Evolutionary conservation across 2,113 vertebrate species (phyloP).

Genomic region (Pachycephala philippinensis): DNA sequence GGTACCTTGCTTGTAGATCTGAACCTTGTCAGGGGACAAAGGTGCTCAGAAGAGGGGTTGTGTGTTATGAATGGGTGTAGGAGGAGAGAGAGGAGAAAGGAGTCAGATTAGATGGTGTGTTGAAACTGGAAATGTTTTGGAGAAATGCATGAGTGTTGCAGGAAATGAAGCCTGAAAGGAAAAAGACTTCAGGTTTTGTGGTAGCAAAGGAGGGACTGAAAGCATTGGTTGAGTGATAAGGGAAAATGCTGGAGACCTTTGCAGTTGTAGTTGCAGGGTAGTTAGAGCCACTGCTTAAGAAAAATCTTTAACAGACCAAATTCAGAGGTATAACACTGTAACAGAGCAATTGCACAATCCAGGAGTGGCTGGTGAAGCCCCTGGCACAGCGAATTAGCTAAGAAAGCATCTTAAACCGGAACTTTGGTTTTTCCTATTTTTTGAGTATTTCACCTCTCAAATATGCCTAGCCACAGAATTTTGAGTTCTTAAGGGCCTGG

Average conservation of each 20-base stretch:
- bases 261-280: neutral
- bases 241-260: neutral
- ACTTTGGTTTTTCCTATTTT: neutral
- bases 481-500: neutral
- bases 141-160: neutral
- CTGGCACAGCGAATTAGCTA: neutral
- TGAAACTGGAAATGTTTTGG: neutral
- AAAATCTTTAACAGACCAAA: neutral
- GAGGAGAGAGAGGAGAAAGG: neutral
- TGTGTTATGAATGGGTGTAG: neutral
- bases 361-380: neutral
- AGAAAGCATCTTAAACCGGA: neutral
- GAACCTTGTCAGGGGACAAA: accelerated
- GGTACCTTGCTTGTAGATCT: neutral
- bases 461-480: neutral
- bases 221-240: neutral
- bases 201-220: neutral
- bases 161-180: neutral
- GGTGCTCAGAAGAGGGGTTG: neutral
- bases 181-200: neutral
- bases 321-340: accelerated
- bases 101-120: neutral
- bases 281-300: neutral
- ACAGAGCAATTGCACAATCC: neutral
- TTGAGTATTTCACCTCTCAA: neutral